These are phyloP conservation scores for Cygnus buccinator DNA, from an alignment of 2,113 vertebrate species.

Conservation along the genomic window DNA sequence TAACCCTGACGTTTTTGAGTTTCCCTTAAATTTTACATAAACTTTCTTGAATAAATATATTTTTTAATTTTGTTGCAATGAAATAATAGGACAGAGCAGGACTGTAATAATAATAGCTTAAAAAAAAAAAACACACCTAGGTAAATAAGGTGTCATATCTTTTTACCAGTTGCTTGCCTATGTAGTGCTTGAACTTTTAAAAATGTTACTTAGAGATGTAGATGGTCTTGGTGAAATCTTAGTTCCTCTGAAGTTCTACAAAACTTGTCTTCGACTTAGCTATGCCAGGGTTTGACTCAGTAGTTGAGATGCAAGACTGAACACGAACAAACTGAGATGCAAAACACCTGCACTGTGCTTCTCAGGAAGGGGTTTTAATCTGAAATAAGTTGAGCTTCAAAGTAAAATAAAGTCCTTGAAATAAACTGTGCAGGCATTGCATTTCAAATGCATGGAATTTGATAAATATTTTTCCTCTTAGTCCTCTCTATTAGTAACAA, in stretches of 20 bases:
- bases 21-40: background rate
- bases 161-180: background rate
- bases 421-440: background rate
- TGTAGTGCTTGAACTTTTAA: background rate
- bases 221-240: background rate
- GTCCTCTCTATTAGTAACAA: background rate
- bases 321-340: rapidly evolving
- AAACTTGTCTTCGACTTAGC: background rate
- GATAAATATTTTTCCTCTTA: background rate
- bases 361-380: background rate
- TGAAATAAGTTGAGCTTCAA: background rate
- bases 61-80: background rate
- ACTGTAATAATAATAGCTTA: background rate
- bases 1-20: background rate
- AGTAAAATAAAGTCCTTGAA: background rate
- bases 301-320: background rate
- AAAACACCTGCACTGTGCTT: background rate
- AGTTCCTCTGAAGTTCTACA: background rate
- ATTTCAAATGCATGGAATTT: background rate
- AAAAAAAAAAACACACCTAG: too few relatives aligned
- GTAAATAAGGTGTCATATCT: background rate
- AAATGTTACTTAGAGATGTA: background rate
- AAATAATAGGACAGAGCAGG: background rate
- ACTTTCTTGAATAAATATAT: background rate
- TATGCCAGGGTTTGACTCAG: background rate